Base-by-base conservation (phyloP, 1,140 invertebrate genomes). In the Oryctes rhinoceros region DNA sequence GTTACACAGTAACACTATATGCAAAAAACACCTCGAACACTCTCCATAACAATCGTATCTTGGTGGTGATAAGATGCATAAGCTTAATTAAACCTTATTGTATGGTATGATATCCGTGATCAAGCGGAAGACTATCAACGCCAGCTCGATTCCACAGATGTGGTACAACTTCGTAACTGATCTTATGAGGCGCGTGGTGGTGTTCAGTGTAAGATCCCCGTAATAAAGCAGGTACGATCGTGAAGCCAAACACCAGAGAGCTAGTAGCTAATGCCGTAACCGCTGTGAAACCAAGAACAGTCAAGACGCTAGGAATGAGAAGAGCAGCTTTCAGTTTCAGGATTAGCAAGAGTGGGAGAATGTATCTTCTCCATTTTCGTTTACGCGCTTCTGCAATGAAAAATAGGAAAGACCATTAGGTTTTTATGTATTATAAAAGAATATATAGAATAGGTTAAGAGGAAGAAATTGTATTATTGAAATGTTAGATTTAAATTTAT, bases 241-340 rank as follows among this genome's bases (percentile, higher is more conserved):
- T 71, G 65, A 71, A 71, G 35, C 65, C 65, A 6, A 71, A 37
- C 18, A 71, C 65, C 20, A 71, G 65, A 37, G 24, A 71, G 15
- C 65, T 71, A 71, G 20, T 7, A 71, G 65, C 65, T 24, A 71
- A 71, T 37, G 65, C 65, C 35, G 4, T 71, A 37, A 71, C 65
- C 13, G 65, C 65, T 7, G 65, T 71, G 24, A 71, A 71, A 15
- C 65, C 65, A 7, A 71, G 65, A 15, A 71, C 65, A 71, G 24
- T 71, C 20, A 71, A 35, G 35, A 93, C 65, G 24, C 92, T 89
- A n/a, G 92, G 92, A 49, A 93, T 82, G 44, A 93, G 86, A 10
- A 93, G 90, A 30, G 90, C 87, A 30, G 90, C 89, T 85, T 93
- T 93, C 81, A 94, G 82, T 84, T 92, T 92, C 81, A 94, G 84